Percentiles rank a stretch among this genome's conserved stretches.
Evolutionary conservation across 2,888 invertebrate genomes (phyloP).

Genomic region (Orchesella flavescens): DNA sequence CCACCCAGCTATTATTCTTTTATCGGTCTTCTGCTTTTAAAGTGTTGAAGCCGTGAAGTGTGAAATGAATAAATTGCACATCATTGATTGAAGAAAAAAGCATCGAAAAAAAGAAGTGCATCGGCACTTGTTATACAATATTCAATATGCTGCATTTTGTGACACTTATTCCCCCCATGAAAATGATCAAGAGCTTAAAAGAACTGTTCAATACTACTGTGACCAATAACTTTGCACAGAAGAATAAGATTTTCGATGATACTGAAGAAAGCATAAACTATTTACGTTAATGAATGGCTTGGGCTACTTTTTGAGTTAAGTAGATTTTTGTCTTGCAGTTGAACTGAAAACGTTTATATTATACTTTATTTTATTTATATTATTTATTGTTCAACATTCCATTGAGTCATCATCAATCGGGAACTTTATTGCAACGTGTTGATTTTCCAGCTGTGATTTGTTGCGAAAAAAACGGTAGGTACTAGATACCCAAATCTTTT

Average conservation of each 20-base stretch:
- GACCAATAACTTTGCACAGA: background rate
- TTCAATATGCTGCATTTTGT: background rate
- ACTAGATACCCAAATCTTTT: no score
- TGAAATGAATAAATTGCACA: slow-evolving; percentile 54
- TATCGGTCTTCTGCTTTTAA: slow-evolving; percentile 24
- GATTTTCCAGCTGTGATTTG: no score
- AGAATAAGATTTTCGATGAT: background rate
- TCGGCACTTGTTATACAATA: background rate
- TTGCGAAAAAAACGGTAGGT: no score
- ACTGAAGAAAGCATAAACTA: background rate
- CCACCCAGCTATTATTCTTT: slow-evolving; percentile 20
- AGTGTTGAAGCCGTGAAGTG: slow-evolving; percentile 34
- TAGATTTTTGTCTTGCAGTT: no score
- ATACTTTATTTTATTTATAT: no score
- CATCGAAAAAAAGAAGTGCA: background rate
- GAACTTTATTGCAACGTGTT: no score
- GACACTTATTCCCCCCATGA: background rate
- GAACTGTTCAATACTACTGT: background rate
- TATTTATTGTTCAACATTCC: no score
- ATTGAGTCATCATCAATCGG: no score
- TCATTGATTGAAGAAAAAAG: slow-evolving; percentile 41
- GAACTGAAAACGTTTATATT: no score
- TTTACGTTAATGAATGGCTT: slow-evolving; percentile 8
- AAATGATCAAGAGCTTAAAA: background rate
- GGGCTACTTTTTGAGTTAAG: slow-evolving; percentile 1